Evolutionary conservation across 2,797 vertebrate genomes (phyloP).

Genomic region (Selene dorsalis): DNA sequence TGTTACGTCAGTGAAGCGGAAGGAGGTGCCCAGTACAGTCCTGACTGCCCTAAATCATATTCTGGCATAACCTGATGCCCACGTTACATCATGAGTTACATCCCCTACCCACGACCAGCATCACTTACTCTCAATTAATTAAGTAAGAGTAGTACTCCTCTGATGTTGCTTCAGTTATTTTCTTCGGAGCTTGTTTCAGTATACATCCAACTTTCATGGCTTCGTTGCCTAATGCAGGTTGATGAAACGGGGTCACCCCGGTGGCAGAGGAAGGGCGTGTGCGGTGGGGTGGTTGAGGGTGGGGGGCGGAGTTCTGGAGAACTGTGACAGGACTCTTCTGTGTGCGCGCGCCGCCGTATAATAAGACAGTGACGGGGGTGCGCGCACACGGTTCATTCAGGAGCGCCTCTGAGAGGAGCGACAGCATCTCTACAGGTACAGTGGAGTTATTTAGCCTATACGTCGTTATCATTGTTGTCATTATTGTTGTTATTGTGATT

Average conservation of each 20-base stretch:
- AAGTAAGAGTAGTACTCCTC: not conserved
- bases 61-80: too few species aligned
- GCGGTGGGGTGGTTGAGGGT: too few species aligned
- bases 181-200: not conserved
- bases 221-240: not conserved
- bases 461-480: not conserved
- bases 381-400: not conserved
- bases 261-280: not conserved
- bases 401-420: not conserved
- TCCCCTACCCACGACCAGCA: not conserved
- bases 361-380: slow-evolving; percentile 28
- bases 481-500: not conserved
- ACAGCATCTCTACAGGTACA: slow-evolving; percentile 46
- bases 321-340: not conserved
- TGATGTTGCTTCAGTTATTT: not conserved
- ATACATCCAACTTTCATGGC: too few species aligned
- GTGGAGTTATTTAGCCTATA: not conserved
- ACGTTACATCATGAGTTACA: too few species aligned
- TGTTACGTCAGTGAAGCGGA: too few species aligned
- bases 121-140: not conserved
- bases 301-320: not conserved
- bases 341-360: not conserved
- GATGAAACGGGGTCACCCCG: too few species aligned
- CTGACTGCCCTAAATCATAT: too few species aligned
- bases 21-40: too few species aligned